Conservation (phyloP, 2,113 vertebrate genomes). For the Grallaria varia region DNA sequence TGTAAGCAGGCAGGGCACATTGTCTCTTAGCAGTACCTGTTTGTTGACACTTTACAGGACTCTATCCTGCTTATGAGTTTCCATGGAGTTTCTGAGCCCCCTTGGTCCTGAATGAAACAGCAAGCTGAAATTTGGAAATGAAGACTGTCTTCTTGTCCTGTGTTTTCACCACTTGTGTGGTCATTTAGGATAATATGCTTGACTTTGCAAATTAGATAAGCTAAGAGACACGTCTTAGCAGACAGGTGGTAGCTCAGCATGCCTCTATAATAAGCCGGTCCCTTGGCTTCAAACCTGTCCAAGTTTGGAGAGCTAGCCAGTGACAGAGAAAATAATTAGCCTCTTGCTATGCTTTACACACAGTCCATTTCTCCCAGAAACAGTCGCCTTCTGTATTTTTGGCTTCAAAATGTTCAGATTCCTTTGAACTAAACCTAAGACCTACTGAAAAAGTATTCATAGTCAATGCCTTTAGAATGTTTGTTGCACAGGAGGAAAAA, state of each 20-base stretch:
- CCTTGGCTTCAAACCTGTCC: background rate
- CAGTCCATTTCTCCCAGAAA: background rate
- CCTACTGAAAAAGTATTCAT: background rate
- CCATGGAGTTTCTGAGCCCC: background rate
- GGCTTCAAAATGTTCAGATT: background rate
- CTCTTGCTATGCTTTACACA: background rate
- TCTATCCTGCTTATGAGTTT: background rate
- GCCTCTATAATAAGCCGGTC: background rate
- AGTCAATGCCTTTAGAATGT: background rate
- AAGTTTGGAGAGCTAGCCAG: background rate
- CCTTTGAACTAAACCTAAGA: background rate
- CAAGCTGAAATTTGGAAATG: background rate
- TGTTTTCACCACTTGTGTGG: background rate
- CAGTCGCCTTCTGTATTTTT: background rate
- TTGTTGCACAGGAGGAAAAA: background rate
- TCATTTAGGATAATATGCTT: background rate
- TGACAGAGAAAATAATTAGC: background rate
- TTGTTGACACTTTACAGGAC: background rate
- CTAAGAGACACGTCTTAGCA: background rate
- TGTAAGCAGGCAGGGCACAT: background rate
- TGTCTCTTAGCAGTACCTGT: background rate
- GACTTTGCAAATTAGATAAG: background rate
- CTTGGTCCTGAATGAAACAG: background rate
- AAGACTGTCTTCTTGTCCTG: background rate
- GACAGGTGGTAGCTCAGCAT: background rate